These are phyloP conservation scores for Ia io DNA, from an alignment of 2,113 vertebrate genomes.

Conservation along the genomic window DNA sequence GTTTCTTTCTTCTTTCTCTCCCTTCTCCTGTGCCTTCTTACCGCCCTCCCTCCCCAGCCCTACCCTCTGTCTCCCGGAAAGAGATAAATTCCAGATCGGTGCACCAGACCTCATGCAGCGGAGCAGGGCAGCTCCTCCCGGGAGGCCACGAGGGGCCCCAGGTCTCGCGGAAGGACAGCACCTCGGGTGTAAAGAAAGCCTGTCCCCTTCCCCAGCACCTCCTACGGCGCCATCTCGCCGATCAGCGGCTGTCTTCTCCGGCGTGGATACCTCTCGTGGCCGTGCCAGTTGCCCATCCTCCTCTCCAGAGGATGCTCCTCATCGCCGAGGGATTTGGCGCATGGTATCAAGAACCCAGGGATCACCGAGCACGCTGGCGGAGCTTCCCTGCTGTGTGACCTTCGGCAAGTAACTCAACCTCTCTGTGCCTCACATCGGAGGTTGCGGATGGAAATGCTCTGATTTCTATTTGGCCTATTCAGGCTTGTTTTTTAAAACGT, in stretches of 20 bases:
- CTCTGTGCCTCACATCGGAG: not conserved
- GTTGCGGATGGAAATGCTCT: not conserved
- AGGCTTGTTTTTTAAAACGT: not conserved
- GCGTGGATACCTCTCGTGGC: not conserved
- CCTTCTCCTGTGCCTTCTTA: not conserved
- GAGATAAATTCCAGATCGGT: not conserved
- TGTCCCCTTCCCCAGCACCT: no score
- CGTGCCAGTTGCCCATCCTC: not conserved
- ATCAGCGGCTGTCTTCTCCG: not conserved
- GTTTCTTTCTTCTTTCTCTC: slow-evolving; percentile 5
- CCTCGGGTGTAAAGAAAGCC: not conserved
- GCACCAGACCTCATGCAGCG: accelerated
- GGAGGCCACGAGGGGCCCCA: not conserved
- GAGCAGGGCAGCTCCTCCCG: not conserved
- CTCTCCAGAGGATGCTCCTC: not conserved
- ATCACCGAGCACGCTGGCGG: not conserved
- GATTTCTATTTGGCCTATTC: not conserved
- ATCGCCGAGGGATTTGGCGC: accelerated
- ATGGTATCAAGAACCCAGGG: not conserved
- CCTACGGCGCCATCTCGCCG: not conserved
- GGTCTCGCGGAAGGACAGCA: not conserved
- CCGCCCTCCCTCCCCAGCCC: not conserved
- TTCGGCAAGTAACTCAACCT: not conserved
- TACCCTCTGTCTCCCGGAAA: not conserved
- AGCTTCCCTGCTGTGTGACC: not conserved